Evolutionary conservation across 53 echinoderm and acorn worm species (phyloP).

Genomic region (Astropecten irregularis): DNA sequence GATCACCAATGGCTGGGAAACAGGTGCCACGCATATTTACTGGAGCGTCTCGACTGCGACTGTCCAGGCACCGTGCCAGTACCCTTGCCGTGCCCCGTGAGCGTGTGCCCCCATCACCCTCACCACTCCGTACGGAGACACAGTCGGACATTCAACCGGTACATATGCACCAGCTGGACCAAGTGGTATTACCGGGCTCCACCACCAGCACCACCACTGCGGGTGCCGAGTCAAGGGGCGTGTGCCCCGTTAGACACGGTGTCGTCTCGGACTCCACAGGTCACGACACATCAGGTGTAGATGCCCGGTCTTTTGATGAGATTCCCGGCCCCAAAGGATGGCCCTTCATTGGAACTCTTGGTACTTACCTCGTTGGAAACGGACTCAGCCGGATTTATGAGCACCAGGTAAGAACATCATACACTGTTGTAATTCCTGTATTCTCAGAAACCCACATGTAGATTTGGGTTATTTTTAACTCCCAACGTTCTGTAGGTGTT

Average conservation of each 20-base stretch:
- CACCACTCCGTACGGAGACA: neutral
- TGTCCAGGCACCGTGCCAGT: slow-evolving; percentile 1
- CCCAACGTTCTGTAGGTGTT: no score
- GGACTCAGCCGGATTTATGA: slow-evolving; percentile 88
- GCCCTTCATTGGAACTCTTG: slow-evolving; percentile 87
- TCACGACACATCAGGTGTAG: neutral
- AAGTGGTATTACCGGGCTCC: neutral
- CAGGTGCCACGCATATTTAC: slow-evolving; percentile 20
- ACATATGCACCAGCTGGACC: slow-evolving; percentile 1
- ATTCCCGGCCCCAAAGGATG: slow-evolving; percentile 93
- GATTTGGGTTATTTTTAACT: no score
- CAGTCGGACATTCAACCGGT: slow-evolving; percentile 9
- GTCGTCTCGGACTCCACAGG: no score
- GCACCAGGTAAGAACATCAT: slow-evolving; percentile 80
- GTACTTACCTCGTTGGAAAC: slow-evolving; percentile 79
- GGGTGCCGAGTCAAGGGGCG: neutral
- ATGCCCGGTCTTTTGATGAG: slow-evolving; percentile 68
- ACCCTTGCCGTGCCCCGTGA: slow-evolving; percentile 33
- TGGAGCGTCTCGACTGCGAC: slow-evolving; percentile 15
- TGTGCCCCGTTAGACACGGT: slow-evolving; percentile 15
- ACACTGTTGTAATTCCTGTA: neutral
- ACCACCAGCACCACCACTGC: neutral
- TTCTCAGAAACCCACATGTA: no score
- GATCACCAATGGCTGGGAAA: slow-evolving; percentile 19
- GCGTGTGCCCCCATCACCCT: neutral